These are phyloP conservation scores for Coenobita brevimanus DNA, from an alignment of 1,140 invertebrate genomes.

Conservation along the genomic window DNA sequence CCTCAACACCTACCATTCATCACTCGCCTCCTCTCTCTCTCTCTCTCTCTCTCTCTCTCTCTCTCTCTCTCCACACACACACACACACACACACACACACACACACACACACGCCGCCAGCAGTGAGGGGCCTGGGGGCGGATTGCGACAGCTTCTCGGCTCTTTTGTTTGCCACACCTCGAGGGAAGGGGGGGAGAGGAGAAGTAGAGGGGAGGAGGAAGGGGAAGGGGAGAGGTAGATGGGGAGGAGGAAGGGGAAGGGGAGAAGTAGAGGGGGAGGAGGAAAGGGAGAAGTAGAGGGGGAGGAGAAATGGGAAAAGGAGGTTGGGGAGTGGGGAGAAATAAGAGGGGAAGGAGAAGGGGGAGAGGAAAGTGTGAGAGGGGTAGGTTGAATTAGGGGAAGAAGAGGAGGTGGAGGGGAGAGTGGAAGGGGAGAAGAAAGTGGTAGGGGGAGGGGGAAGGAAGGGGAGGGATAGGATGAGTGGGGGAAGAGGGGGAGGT, in stretches of 20 bases:
- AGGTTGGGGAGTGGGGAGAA: background rate
- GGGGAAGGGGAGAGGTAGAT: slow-evolving; percentile 12
- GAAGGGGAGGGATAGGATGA: background rate
- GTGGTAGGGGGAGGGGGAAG: background rate
- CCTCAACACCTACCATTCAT: no score
- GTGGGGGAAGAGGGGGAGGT: background rate
- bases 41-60: background rate
- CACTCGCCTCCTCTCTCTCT: background rate
- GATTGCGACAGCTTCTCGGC: no score
- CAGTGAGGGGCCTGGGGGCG: no score
- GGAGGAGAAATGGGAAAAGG: background rate
- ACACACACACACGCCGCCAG: background rate
- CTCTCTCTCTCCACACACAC: background rate
- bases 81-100: background rate
- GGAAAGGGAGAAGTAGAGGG: background rate
- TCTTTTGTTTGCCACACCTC: no score
- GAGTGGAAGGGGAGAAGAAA: background rate
- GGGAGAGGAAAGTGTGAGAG: background rate
- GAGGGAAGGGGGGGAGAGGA: no score
- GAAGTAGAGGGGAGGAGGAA: no score
- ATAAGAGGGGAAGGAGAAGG: background rate
- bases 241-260: background rate
- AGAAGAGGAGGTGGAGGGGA: background rate
- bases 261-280: background rate
- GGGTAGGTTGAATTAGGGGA: no score